Evolutionary conservation across 2,888 invertebrate genomes (phyloP).

Genomic region (Heliothis peltigera): DNA sequence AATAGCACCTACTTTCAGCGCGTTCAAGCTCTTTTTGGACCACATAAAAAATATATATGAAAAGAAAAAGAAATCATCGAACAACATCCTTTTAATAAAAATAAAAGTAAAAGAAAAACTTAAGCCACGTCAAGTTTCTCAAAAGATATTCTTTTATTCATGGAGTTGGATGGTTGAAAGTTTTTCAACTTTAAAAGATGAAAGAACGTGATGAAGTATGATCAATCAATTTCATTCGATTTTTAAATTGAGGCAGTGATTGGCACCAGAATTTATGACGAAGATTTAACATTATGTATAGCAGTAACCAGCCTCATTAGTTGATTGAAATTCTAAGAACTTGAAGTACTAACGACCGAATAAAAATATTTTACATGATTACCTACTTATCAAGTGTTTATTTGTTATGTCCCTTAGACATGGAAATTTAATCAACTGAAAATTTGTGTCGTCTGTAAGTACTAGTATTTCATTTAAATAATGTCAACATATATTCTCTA

Average conservation of each 20-base stretch:
- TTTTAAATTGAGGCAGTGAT: conserved; percentile 64
- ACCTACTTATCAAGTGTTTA: no score
- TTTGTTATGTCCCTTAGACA: no score
- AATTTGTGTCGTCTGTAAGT: no score
- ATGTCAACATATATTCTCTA: no score
- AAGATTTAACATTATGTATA: conserved; percentile 6
- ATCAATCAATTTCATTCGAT: conserved; percentile 78
- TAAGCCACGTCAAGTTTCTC: conserved; percentile 45
- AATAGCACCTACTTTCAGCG: neutral
- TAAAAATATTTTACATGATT: no score
- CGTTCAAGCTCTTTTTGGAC: conserved; percentile 10
- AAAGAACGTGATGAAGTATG: conserved; percentile 63
- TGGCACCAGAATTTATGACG: conserved; percentile 28
- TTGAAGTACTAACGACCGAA: no score
- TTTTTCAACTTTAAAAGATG: conserved; percentile 59
- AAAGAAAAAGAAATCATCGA: conserved; percentile 16
- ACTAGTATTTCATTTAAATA: no score
- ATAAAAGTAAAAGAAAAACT: conserved; percentile 49
- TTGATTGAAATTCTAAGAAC: no score
- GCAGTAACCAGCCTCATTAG: no score
- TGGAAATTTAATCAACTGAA: no score
- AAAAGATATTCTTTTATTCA: conserved; percentile 71
- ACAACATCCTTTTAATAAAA: conserved; percentile 42
- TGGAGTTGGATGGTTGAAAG: conserved; percentile 60
- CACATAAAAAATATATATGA: conserved; percentile 2